Conservation (phyloP, 64 coral and sea anemone species). For the Acropora tenuis region DNA sequence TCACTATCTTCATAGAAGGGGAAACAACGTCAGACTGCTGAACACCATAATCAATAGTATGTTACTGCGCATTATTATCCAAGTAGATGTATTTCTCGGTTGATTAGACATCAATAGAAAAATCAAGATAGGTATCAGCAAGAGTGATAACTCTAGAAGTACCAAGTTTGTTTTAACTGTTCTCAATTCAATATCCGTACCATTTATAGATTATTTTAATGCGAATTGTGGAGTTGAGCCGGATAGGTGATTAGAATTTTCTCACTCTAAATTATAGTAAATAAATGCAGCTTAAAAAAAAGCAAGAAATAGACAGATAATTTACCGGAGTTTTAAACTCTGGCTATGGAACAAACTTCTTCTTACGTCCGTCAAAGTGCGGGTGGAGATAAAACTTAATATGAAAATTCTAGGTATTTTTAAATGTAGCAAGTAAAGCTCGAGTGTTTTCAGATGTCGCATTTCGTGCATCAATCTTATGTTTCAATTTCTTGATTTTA, state of each 20-base stretch:
- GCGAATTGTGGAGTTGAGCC: not conserved
- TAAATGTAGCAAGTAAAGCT: not conserved
- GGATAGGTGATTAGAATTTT: too few relatives aligned
- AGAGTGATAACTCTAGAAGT: too few relatives aligned
- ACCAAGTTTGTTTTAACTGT: too few relatives aligned
- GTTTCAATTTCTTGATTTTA: not conserved
- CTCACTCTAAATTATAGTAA: too few relatives aligned
- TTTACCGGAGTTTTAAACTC: not conserved
- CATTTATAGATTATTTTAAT: not conserved
- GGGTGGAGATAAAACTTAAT: not conserved
- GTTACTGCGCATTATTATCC: not conserved
- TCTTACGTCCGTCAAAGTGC: not conserved
- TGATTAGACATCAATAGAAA: not conserved
- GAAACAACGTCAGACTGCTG: not conserved
- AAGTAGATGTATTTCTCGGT: not conserved
- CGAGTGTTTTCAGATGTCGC: not conserved
- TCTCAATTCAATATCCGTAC: not conserved
- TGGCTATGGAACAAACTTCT: not conserved
- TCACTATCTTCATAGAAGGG: too few relatives aligned
- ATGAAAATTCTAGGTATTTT: not conserved
- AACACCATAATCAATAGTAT: not conserved
- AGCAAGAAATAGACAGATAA: too few relatives aligned
- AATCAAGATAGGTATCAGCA: not conserved
- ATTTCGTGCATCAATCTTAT: not conserved
- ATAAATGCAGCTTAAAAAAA: too few relatives aligned